Base-by-base conservation (phyloP, 1,140 invertebrate genomes). In the Neelides sp. region DNA sequence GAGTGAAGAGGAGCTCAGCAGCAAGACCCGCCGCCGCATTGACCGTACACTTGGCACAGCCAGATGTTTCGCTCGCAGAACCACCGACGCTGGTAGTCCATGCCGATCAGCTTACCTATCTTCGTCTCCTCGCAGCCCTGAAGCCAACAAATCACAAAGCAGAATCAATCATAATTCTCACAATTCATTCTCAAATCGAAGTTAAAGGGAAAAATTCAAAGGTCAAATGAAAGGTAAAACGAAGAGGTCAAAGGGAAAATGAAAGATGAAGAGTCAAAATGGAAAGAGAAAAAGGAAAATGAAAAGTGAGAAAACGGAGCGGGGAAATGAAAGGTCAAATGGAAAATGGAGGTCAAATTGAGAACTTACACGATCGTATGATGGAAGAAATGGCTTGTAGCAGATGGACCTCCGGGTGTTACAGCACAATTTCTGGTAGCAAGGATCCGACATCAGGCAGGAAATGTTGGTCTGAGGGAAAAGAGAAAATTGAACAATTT, bases 41-140 rank as follows among this genome's bases (percentile, higher is more conserved):
- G 50, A 23, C 59, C 59, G 28, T 61, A 61, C 12, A 61, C 59
- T 52, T 61, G 41, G 34, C 59, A 61, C 53, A 61, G 52, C 55
- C 55, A 61, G 23, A 61, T 53, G 47, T 61, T 61, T 1, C 59
- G 49, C 28, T 61, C 59, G 41, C 59, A 61, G 35, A 61, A 61
- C 59, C 59, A 61, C 20, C 55, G 39, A 4, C 59, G 49, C 44
- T 61, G 59, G 37, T 61, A 61, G 48, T 61, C 59, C 23, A 52
- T 53, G 10, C 19, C 19, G 19, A 40, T 10, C 30, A 7, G 27
- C 42, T 55, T 50, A n/a, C 54, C 54, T 45, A 56, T 56, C 40
- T 56, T 56, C 35, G 39, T 44, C 28, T 56, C 54, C 44, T 56
- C 54, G 17, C 41, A 43, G 44, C 54, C 51, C 43, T 51, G 12